phyloP scores from a whole-genome alignment of 2,888 invertebrate species.

The Pandemis heparana region DNA sequence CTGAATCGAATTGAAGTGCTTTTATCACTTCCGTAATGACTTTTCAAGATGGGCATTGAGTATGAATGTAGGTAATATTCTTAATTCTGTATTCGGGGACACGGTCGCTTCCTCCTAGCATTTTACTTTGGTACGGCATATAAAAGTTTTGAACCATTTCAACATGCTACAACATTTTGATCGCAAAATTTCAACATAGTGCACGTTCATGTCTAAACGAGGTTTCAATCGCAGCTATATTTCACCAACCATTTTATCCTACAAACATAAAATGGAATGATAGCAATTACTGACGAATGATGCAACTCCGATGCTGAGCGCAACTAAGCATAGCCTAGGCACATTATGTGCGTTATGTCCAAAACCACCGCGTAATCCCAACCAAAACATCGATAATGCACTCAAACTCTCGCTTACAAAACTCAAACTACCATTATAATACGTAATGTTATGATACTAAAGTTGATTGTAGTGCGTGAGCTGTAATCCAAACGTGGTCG shows the following conservation, averaged over 20 bases:
- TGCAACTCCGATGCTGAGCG: slow-evolving; percentile 33
- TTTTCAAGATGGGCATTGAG: not conserved
- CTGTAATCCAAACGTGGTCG: slow-evolving; percentile 23
- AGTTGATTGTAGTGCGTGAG: slow-evolving; percentile 7
- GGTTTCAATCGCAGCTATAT: slow-evolving; percentile 6
- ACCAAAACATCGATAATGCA: slow-evolving; percentile 26
- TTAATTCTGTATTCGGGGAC: not conserved
- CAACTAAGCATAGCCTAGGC: slow-evolving; percentile 19
- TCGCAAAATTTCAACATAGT: slow-evolving; percentile 2
- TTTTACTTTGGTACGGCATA: not conserved
- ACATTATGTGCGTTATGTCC: slow-evolving; percentile 35
- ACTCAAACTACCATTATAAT: not conserved
- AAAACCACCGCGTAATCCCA: slow-evolving; percentile 26
- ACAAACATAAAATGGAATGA: slow-evolving; percentile 32
- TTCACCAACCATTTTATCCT: slow-evolving; percentile 31
- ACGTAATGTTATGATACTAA: slow-evolving; percentile 11
- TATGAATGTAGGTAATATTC: not conserved
- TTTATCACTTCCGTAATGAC: slow-evolving; percentile 26
- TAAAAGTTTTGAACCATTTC: not conserved
- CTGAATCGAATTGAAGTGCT: slow-evolving; percentile 23
- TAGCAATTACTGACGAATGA: slow-evolving; percentile 32
- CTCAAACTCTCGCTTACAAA: too few species aligned
- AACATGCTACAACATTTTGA: not conserved
- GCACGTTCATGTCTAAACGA: slow-evolving; percentile 16
- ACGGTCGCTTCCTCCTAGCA: slow-evolving; percentile 1